Conservation (phyloP, 2,113 vertebrate genomes). For the Psilopogon haemacephalus region DNA sequence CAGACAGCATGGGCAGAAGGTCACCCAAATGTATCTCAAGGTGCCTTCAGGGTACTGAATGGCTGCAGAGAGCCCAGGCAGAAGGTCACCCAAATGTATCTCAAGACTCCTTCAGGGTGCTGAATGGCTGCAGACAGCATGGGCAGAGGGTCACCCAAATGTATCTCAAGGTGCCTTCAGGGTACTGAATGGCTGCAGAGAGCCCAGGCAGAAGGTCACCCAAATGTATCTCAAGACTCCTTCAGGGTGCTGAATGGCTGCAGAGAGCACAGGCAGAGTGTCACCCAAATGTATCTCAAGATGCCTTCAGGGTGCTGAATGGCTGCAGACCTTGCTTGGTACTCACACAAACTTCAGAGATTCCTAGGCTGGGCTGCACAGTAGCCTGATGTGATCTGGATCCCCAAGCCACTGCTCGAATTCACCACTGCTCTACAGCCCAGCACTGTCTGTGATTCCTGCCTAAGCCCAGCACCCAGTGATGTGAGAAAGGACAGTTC, state of each 20-base stretch:
- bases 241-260: fast-evolving
- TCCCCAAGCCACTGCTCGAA: background rate
- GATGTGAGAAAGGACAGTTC: fast-evolving
- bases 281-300: too few relatives aligned
- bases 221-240: fast-evolving
- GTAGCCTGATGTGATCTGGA: background rate
- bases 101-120: background rate
- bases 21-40: too few relatives aligned
- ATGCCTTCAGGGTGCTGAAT: too few relatives aligned
- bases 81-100: background rate
- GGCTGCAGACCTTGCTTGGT: background rate
- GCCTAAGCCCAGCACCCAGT: background rate
- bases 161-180: too few relatives aligned
- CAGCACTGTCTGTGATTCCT: background rate
- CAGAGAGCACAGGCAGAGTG: too few relatives aligned
- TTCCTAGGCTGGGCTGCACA: background rate
- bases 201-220: background rate
- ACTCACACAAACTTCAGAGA: background rate
- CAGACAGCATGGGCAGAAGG: too few relatives aligned
- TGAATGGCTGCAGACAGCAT: too few relatives aligned
- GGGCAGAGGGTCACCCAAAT: too few relatives aligned
- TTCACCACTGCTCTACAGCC: too few relatives aligned
- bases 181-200: too few relatives aligned
- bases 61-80: background rate
- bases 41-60: too few relatives aligned